Base-by-base conservation (phyloP, 2,797 vertebrate genomes). In the Myotis planiceps region DNA sequence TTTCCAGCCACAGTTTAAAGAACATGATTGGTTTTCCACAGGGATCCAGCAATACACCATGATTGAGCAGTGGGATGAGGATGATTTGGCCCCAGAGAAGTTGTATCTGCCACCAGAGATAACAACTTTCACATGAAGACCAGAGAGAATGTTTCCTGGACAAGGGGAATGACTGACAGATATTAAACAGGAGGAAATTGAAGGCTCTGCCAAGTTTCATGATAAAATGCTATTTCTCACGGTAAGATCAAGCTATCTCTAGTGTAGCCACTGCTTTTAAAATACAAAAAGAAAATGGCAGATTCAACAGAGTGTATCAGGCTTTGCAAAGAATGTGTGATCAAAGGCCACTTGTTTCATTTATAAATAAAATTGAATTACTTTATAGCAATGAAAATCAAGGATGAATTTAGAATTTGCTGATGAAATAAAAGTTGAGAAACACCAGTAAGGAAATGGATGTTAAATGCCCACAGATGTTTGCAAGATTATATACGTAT, bases 141-240 rank as follows among this genome's bases (percentile, higher is more conserved):
- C 27, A 49, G 86, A 95, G 88, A 96, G 91, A 97, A 94, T 86
- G 88, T 98, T 98, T 97, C 97, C 97, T 97, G 96, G 95, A 97
- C 86, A 88, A 94, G 95, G 88, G 86, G 88, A 83, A 95, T 96
- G 96, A 97, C 96, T 96, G 97, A 97, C 93, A 96, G 96, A 96
- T 94, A 95, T 76, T 92, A 92, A 94, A 97, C 79, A 27, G 92
- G 92, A 97, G 97, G 97, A 97, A 97, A 96, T 58, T 91, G 94
- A 96, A 95, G 83, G 32, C 94, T 83, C 87, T 96, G 97, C 97
- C 97, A 98, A 97, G 95, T 95, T 97, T 81, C 93, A 76, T 95
- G 96, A 97, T 95, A 97, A 97, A 97, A 97, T 95, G 96, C 90
- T 94, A 85, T 97, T 98, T 97, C 97, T 98, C 97, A 97, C 95